Base-by-base conservation (phyloP, 2,113 vertebrate species). In the Micromys minutus region DNA sequence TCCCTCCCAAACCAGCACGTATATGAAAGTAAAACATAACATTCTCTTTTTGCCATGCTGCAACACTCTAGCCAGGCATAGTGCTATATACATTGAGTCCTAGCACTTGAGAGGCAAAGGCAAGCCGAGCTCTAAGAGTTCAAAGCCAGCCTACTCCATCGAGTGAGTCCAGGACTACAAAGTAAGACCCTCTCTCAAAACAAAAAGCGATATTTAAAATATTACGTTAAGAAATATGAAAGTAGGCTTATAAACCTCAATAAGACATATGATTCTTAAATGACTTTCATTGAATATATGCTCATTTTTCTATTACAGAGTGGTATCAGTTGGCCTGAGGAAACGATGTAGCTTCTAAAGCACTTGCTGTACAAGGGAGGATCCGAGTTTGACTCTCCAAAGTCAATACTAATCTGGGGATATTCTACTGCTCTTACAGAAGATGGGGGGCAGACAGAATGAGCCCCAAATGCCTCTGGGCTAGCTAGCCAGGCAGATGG, bases 151-250 rank as follows among this genome's bases (percentile, higher is more conserved):
- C 57, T 83, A 31, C 15, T 29, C 80, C 31, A 61, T 59, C 13
- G 4, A 42, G 24, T 61, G 3, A 61, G n/a, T 29, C 22, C 7
- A 45, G 57, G 24, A 4, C n/a, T 61, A 42, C 55, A 19, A 31
- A 83, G 57, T 10, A 42, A 55, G 77, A n/a, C 77, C 4, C 50
- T 13, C 17, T 36, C 50, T 59, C 47, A 39, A 17, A 89, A 95
- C 19, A 91, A 91, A 96, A 72, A 36, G 26, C 8, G 83, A 72
- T 7, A 71, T 26, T 71, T 75, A 39, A 63, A 92, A 52, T 83
- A 4, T n/a, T 61, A 75, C 57, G 92, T 93, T 77, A 71, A 92
- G 42, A 69, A 57, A 71, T 63, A 72, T 84, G 84, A 94, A 96
- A 93, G 93, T 59, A 95, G 61, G 16, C 12, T 94, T 65, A 76